These are phyloP conservation scores for Heliothis virescens DNA, from an alignment of 1,140 invertebrate genomes.

Conservation along the genomic window DNA sequence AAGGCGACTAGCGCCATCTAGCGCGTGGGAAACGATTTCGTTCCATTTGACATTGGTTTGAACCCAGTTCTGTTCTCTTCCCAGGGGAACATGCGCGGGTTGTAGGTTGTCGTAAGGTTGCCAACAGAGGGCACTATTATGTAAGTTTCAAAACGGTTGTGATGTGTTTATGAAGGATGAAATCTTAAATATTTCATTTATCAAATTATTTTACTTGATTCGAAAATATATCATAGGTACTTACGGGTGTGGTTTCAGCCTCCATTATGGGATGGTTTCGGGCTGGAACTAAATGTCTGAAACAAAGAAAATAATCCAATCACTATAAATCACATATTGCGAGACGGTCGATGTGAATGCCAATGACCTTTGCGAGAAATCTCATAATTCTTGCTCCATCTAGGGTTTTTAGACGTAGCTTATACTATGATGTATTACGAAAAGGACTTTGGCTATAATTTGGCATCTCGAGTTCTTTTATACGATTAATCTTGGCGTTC, in stretches of 20 bases:
- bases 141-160: constrained; percentile 52
- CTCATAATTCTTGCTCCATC: constrained; percentile 42
- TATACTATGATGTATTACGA: constrained; percentile 21
- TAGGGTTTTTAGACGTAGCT: constrained; percentile 25
- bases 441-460: constrained; percentile 1
- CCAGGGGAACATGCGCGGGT: constrained; percentile 33
- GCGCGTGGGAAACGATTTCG: no score
- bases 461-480: not conserved
- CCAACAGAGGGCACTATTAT: constrained; percentile 57
- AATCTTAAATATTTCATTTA: constrained; percentile 44
- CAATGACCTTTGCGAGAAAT: constrained; percentile 45
- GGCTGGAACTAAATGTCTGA: constrained; percentile 75
- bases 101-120: constrained; percentile 35
- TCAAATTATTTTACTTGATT: constrained; percentile 28
- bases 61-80: constrained; percentile 16
- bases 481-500: not conserved
- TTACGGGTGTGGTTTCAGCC: constrained; percentile 74
- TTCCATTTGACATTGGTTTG: not conserved
- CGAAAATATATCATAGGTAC: constrained; percentile 58
- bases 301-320: constrained; percentile 65
- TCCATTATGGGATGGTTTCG: constrained; percentile 63
- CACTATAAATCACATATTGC: constrained; percentile 37
- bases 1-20: constrained; percentile 45
- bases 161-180: constrained; percentile 49
- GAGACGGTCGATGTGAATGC: constrained; percentile 44